Conservation (phyloP, 2,797 vertebrate genomes). For the Hyperoplus immaculatus region DNA sequence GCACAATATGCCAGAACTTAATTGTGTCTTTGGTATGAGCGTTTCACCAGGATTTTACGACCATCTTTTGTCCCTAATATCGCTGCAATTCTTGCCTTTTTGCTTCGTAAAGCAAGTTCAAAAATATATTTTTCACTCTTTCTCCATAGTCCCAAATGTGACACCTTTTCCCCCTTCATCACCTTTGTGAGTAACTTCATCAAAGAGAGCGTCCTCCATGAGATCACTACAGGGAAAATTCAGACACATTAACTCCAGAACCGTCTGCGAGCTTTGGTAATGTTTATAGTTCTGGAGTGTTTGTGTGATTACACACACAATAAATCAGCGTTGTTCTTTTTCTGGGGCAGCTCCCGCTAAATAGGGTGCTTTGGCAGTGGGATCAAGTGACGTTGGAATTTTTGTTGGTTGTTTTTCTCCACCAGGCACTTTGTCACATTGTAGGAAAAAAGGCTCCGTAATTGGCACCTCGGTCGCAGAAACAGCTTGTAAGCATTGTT, state of each 20-base stretch:
- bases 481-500: conserved; percentile 73
- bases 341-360: conserved; percentile 39
- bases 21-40: conserved; percentile 51
- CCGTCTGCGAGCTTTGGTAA: conserved; percentile 18
- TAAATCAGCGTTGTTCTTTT: conserved; percentile 58
- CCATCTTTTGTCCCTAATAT: conserved; percentile 51
- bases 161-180: conserved; percentile 38
- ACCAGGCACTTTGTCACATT: conserved; percentile 67
- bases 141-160: conserved; percentile 16
- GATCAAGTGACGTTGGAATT: conserved; percentile 48
- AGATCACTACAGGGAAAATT: conserved; percentile 41
- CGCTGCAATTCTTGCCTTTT: conserved; percentile 7
- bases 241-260: conserved; percentile 40
- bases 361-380: conserved; percentile 43
- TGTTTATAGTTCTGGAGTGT: conserved; percentile 53
- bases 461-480: conserved; percentile 63
- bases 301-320: conserved; percentile 55
- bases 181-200: conserved; percentile 47
- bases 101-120: conserved; percentile 17
- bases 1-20: conserved; percentile 45
- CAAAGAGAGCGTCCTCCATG: conserved; percentile 35
- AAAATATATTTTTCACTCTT: conserved; percentile 29
- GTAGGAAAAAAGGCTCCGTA: conserved; percentile 58
- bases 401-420: conserved; percentile 70
- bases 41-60: conserved; percentile 57